phyloP scores from a whole-genome alignment of 2,888 invertebrate genomes.

The Apomyelois bistriatella region DNA sequence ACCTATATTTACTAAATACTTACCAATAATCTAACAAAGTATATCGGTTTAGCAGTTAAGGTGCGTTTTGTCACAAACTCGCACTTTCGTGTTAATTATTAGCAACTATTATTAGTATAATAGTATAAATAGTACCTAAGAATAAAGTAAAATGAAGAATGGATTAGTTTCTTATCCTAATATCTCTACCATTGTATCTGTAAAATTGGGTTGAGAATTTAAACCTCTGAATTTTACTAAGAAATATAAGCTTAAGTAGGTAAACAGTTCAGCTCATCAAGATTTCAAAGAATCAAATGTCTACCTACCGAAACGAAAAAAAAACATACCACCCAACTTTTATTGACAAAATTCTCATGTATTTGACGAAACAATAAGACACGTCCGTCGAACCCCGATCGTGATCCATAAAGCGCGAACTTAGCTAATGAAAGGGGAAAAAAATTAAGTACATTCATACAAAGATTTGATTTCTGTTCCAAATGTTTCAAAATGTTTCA shows the following conservation, averaged over 20 bases:
- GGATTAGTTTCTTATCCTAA: too few species aligned
- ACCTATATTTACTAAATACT: too few species aligned
- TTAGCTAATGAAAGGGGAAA: conserved; percentile 76
- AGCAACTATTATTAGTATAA: too few species aligned
- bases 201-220: too few species aligned
- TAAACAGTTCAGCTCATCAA: conserved; percentile 23
- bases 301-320: conserved; percentile 29
- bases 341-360: conserved; percentile 73
- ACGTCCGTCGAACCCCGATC: conserved; percentile 69
- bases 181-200: too few species aligned
- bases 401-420: conserved; percentile 77
- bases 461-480: conserved; percentile 27
- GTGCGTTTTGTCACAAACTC: too few species aligned
- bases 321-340: conserved; percentile 59
- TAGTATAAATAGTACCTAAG: too few species aligned
- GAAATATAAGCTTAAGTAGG: conserved; percentile 15
- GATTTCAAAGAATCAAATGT: conserved; percentile 27
- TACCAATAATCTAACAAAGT: too few species aligned
- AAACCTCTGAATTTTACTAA: neutral
- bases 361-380: conserved; percentile 74
- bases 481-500: conserved; percentile 3
- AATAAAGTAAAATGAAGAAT: too few species aligned
- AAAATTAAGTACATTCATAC: conserved; percentile 64
- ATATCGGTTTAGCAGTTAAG: too few species aligned
- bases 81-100: too few species aligned